Percentiles rank a stretch among this genome's conserved stretches.
Evolutionary conservation across 2,797 vertebrate species (phyloP).

Genomic region (Catostomus latipinnis): DNA sequence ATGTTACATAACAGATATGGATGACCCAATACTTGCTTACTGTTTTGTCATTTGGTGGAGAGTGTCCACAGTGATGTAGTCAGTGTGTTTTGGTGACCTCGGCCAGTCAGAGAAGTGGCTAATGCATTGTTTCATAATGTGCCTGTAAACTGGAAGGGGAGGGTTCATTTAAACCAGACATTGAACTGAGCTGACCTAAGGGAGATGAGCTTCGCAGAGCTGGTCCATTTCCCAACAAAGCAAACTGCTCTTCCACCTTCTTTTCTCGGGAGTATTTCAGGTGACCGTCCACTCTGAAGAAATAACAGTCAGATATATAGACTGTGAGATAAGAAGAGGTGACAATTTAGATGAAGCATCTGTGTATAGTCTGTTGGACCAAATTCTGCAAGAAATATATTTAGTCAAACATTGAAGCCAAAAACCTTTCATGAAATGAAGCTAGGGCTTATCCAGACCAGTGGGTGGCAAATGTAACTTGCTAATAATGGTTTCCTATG

Average conservation of each 20-base stretch:
- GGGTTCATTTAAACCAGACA: slow-evolving; percentile 75
- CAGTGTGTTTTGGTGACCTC: background rate
- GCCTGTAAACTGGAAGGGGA: slow-evolving; percentile 69
- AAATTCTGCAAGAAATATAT: background rate
- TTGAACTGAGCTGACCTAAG: slow-evolving; percentile 65
- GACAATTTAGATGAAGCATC: background rate
- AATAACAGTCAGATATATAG: background rate
- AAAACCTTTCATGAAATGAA: background rate
- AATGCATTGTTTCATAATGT: slow-evolving; percentile 65
- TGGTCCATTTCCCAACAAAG: slow-evolving; percentile 64
- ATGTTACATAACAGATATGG: background rate
- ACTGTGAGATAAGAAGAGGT: background rate
- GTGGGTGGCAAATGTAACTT: background rate
- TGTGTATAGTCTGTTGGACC: background rate
- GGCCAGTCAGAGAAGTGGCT: slow-evolving; percentile 64
- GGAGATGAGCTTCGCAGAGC: slow-evolving; percentile 66
- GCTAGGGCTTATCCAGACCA: background rate
- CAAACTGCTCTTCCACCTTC: slow-evolving; percentile 41
- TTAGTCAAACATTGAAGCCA: background rate
- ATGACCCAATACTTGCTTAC: slow-evolving; percentile 7
- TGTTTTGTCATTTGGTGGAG: background rate
- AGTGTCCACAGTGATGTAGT: background rate
- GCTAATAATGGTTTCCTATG: background rate
- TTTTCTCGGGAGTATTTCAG: slow-evolving; percentile 9
- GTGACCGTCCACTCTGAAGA: slow-evolving; percentile 2